A percentile compares a stretch with the other conserved stretches of the same genome.
phyloP scores from a whole-genome alignment of 2,888 invertebrate species.

The Acanthosepion lycidas region DNA sequence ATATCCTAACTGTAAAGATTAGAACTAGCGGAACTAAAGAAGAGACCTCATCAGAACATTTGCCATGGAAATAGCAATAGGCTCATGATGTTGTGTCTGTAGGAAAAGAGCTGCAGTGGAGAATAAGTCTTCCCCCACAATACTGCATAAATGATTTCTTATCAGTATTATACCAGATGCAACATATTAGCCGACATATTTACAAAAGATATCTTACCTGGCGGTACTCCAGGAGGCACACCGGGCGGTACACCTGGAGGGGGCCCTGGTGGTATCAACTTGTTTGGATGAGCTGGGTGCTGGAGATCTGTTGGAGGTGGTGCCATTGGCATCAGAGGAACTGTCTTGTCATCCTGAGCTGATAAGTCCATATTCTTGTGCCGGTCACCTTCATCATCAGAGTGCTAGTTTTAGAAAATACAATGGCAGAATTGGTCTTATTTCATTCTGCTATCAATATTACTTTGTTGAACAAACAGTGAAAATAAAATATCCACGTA shows the following conservation, averaged over 20 bases:
- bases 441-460: not conserved
- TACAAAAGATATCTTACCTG: constrained; percentile 58
- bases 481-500: not conserved
- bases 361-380: constrained; percentile 55
- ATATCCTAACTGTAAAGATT: too few relatives aligned
- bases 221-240: constrained; percentile 59
- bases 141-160: too few relatives aligned
- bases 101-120: too few relatives aligned
- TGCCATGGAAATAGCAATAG: too few relatives aligned
- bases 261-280: constrained; percentile 61
- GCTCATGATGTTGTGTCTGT: too few relatives aligned
- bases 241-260: constrained; percentile 65
- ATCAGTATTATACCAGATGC: too few relatives aligned
- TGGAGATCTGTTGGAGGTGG: constrained; percentile 41
- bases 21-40: too few relatives aligned
- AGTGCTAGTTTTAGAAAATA: not conserved
- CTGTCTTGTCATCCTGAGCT: constrained; percentile 53
- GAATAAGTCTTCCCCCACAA: too few relatives aligned
- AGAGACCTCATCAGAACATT: too few relatives aligned
- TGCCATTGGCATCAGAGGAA: constrained; percentile 8
- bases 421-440: not conserved
- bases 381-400: constrained; percentile 52
- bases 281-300: constrained; percentile 50
- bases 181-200: too few relatives aligned
- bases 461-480: not conserved